A percentile compares a stretch with the other conserved stretches of the same genome.
Conservation (phyloP, 2,888 invertebrate species). For the Geophilus truncorum region DNA sequence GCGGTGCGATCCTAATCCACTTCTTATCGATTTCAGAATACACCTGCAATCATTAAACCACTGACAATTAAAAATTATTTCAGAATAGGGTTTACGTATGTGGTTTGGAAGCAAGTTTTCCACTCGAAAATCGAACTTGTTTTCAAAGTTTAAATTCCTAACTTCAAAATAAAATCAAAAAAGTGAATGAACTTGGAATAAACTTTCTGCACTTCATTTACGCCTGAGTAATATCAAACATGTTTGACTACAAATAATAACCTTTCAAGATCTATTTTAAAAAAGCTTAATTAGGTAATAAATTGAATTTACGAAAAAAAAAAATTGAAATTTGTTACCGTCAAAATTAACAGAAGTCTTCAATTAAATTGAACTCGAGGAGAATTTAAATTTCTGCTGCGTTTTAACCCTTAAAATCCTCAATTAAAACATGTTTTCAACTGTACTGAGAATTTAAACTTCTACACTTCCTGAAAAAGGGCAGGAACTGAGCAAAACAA, state of each 20-base stretch:
- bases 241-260: not conserved
- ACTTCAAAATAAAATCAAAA: not conserved
- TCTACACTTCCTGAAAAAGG: not conserved
- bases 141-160: not conserved
- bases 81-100: no score
- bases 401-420: not conserved
- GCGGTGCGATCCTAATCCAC: slow-evolving; percentile 38
- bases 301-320: not conserved
- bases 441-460: not conserved
- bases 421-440: slow-evolving; percentile 8
- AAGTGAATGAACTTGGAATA: not conserved
- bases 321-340: not conserved
- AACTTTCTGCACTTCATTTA: not conserved
- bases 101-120: no score
- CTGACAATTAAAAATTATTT: not conserved
- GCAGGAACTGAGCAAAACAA: not conserved
- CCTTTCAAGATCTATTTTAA: not conserved
- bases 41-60: not conserved
- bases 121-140: not conserved
- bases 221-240: not conserved
- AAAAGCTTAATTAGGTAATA: not conserved
- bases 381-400: not conserved
- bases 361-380: not conserved
- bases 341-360: no score
- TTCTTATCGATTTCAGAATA: slow-evolving; percentile 35